Base-by-base conservation (phyloP, 2,113 vertebrate species). In the Formicarius rufipectus region DNA sequence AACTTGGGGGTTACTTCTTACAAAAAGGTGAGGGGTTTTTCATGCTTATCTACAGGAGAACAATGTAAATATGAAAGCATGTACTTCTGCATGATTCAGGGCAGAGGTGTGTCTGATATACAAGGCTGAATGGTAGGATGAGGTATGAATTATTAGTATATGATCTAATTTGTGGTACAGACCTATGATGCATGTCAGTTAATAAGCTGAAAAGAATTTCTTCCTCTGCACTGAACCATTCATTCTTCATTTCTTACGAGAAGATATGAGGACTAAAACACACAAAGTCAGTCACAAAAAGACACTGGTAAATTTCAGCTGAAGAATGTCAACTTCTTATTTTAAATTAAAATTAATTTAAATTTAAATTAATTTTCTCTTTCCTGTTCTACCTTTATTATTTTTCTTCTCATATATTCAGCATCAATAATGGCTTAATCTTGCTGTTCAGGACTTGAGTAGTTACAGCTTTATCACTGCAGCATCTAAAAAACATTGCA, bases 361-460 rank as follows among this genome's bases (percentile, higher is more conserved):
- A 64, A 72, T 73, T 72, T 62, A 73, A 95, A 94, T 84, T 67
- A 64, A 72, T 84, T 93, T 91, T 78, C 33, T 93, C 58, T 83
- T 91, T 94, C 94, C 53, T 83, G 53, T 79, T 87, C 44, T 73
- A 73, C 53, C 15, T 53, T 83, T 20, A 56, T 76, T 64, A 60
- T 69, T 82, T 91, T 89, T 82, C 31, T 87, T 87, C 20, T 84
- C 33, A n/a, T 64, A 44, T 45, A 60, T 64, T 69, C 33, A 84
- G 10, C 27, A 55, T 71, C 77, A 85, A 44, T 56, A 79, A 80
- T 35, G n/a, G 22, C 5, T 75, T 91, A 64, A 81, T 68, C 62
- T 87, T 20, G 42, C 52, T 87, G 9, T 40, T 79, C 73, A 75
- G 59, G 20, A 25, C 42, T 74, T 40, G 45, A 71, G 31, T 39